phyloP scores from a whole-genome alignment of 2,113 vertebrate species.

The Oryzias celebensis region DNA sequence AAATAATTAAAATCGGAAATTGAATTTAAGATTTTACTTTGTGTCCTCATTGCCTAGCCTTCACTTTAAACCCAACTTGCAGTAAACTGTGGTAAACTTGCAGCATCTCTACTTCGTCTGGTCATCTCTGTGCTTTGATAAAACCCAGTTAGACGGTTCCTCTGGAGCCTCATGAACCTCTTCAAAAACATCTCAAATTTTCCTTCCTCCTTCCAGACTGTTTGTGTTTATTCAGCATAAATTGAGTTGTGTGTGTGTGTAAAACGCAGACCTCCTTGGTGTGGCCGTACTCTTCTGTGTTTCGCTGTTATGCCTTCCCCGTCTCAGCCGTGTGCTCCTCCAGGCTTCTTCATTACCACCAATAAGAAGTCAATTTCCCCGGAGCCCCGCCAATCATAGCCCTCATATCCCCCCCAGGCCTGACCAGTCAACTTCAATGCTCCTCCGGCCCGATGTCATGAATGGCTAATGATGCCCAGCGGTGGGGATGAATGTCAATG shows the following conservation, averaged over 20 bases:
- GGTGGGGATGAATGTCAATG: slow-evolving; percentile 53
- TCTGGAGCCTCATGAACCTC: neutral
- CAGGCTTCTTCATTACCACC: slow-evolving; percentile 64
- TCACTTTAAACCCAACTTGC: too few species aligned
- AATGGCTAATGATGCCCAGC: slow-evolving; percentile 53
- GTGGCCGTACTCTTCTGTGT: slow-evolving; percentile 15
- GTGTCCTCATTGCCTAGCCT: too few species aligned
- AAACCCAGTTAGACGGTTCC: neutral
- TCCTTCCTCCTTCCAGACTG: neutral
- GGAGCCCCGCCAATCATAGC: slow-evolving; percentile 58
- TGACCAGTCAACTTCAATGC: slow-evolving; percentile 55
- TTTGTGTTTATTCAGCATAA: slow-evolving; percentile 12
- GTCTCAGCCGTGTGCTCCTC: slow-evolving; percentile 34
- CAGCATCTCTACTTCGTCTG: too few species aligned
- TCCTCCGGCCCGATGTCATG: slow-evolving; percentile 41
- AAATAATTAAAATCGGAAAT: too few species aligned
- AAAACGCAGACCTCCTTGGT: slow-evolving; percentile 9
- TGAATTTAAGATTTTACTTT: too few species aligned
- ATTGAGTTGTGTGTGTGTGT: slow-evolving; percentile 20
- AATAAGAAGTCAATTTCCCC: slow-evolving; percentile 63
- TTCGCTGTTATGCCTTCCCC: slow-evolving; percentile 39
- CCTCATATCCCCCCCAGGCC: slow-evolving; percentile 43
- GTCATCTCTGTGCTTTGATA: too few species aligned
- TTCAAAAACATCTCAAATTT: slow-evolving; percentile 2
- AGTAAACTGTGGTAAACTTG: too few species aligned